Percentiles rank a stretch among this genome's conserved stretches.
These are phyloP conservation scores for Sebastes diaconus DNA, from an alignment of 2,797 vertebrate species.

Conservation along the genomic window DNA sequence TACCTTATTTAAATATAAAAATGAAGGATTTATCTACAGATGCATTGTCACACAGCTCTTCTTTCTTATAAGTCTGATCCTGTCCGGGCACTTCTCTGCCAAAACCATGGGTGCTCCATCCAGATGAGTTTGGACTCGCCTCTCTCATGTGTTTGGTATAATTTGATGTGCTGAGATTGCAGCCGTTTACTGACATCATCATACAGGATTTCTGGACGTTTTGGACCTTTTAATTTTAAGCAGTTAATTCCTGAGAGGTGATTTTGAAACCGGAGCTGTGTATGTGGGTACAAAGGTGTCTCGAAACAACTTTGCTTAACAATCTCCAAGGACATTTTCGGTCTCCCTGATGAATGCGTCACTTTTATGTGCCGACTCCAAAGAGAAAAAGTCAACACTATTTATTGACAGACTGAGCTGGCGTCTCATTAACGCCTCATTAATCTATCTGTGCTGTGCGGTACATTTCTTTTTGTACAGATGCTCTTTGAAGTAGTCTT, in stretches of 20 bases:
- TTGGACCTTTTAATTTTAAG: not conserved
- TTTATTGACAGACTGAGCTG: slow-evolving; percentile 28
- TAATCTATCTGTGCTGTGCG: slow-evolving; percentile 10
- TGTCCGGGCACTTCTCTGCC: not conserved
- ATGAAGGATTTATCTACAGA: not conserved
- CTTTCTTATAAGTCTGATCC: not conserved
- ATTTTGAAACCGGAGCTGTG: not conserved
- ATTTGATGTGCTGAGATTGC: not conserved
- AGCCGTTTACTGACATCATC: not conserved
- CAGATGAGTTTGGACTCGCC: not conserved
- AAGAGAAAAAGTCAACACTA: slow-evolving; percentile 27
- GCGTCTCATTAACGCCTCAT: not conserved
- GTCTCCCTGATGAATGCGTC: slow-evolving; percentile 1
- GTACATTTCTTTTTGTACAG: not conserved
- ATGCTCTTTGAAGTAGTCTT: not conserved
- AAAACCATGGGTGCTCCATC: not conserved
- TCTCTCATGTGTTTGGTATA: not conserved
- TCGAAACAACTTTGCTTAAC: not conserved
- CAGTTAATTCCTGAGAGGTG: not conserved
- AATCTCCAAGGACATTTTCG: not conserved
- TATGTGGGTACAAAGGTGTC: slow-evolving; percentile 6
- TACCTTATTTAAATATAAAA: not conserved
- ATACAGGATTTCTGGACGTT: not conserved
- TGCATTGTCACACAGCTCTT: not conserved
- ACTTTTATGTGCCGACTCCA: not conserved